These are phyloP conservation scores for Chaenocephalus aceratus DNA, from an alignment of 2,113 vertebrate genomes.

Conservation along the genomic window DNA sequence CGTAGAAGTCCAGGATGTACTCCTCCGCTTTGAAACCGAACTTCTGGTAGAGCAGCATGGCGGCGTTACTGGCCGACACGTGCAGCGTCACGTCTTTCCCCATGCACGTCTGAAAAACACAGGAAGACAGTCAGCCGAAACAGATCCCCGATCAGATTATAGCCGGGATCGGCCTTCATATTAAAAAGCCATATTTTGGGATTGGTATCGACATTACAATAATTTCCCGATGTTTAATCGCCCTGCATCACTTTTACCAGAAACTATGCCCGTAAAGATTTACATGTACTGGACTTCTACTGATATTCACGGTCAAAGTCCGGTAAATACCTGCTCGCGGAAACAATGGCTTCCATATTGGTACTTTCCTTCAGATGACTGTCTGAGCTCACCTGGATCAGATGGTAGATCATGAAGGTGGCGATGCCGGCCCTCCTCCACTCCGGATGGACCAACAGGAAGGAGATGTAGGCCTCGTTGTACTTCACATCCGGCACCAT, in stretches of 20 bases:
- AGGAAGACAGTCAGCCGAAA: background rate
- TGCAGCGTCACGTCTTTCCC: conserved; percentile 97
- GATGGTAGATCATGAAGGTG: conserved; percentile 99
- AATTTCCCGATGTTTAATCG: too few species aligned
- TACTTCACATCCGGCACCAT: conserved; percentile 99
- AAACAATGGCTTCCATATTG: background rate
- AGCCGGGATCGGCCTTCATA: too few species aligned
- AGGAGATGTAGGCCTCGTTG: conserved; percentile 98
- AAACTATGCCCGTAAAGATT: too few species aligned
- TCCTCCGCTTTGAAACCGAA: conserved; percentile 97
- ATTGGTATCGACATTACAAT: too few species aligned
- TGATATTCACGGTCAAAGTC: too few species aligned
- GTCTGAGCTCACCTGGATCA: conserved; percentile 90
- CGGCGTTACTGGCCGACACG: conserved; percentile 95
- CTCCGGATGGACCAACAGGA: conserved; percentile 96
- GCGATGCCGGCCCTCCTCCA: conserved; percentile 96
- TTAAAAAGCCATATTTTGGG: too few species aligned
- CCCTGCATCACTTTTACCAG: too few species aligned
- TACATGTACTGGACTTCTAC: too few species aligned
- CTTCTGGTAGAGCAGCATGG: conserved; percentile 98
- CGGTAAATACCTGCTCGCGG: too few species aligned
- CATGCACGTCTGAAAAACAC: conserved; percentile 91
- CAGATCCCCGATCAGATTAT: too few species aligned
- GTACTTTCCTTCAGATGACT: too few species aligned
- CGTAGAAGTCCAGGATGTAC: conserved; percentile 97